These are phyloP conservation scores for Umimayanthus chanpuru DNA, from an alignment of 92 coral and sea anemone genomes.

Conservation along the genomic window DNA sequence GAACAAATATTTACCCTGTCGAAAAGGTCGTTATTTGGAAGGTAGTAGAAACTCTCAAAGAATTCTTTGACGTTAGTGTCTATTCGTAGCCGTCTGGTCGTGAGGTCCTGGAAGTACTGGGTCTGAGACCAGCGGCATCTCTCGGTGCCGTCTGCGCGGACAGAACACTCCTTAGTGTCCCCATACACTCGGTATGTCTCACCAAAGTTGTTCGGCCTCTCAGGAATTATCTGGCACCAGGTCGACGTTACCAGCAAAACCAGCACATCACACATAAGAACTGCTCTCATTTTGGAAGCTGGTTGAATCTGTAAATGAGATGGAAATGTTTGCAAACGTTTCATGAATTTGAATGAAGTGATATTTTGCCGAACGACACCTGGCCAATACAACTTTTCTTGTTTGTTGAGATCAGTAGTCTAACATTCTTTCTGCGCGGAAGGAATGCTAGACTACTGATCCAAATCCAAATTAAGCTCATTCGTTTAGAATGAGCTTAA, in stretches of 20 bases:
- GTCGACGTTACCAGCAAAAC: neutral
- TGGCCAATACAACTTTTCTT: no score
- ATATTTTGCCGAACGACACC: no score
- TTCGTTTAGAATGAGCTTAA: no score
- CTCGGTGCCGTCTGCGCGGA: neutral
- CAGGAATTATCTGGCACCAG: neutral
- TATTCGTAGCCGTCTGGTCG: neutral
- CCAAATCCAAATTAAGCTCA: no score
- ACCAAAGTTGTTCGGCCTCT: slow-evolving; percentile 24
- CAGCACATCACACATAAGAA: neutral
- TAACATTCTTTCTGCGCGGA: no score
- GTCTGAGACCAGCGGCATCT: slow-evolving; percentile 25
- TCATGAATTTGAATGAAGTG: no score
- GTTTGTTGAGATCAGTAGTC: no score
- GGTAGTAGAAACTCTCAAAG: neutral
- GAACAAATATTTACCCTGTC: neutral
- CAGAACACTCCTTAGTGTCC: slow-evolving; percentile 1
- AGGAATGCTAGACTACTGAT: no score
- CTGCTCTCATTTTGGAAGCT: neutral
- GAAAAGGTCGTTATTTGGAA: neutral
- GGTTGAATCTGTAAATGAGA: neutral
- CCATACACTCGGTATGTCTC: slow-evolving; percentile 13
- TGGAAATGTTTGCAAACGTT: no score
- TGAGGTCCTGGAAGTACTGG: slow-evolving; percentile 14
- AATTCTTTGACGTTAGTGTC: slow-evolving; percentile 1